These are phyloP conservation scores for Nasonia giraulti DNA, from an alignment of 1,140 invertebrate genomes.

Conservation along the genomic window DNA sequence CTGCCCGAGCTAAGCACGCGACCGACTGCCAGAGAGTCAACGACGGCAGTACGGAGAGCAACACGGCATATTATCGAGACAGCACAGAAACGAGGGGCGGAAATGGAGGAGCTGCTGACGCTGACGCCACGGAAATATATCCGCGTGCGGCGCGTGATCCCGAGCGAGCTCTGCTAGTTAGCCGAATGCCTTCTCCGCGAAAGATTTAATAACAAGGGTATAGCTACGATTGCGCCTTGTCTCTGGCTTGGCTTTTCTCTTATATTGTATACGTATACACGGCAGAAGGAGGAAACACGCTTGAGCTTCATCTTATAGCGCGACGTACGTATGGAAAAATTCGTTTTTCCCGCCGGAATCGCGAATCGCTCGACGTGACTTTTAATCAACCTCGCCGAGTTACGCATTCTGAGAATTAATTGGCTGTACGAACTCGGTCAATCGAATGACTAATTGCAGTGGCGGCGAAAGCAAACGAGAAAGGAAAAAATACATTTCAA, in stretches of 20 bases:
- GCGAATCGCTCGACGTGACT: too few species aligned
- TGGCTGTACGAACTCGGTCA: neutral
- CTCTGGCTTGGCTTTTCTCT: neutral
- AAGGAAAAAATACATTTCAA: neutral
- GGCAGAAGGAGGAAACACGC: too few species aligned
- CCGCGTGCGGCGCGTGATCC: constrained; percentile 30
- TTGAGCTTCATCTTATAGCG: too few species aligned
- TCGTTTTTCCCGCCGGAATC: too few species aligned
- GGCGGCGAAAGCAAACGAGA: neutral
- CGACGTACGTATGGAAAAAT: too few species aligned
- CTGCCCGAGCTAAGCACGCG: neutral
- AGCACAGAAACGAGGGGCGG: constrained; percentile 6
- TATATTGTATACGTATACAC: too few species aligned
- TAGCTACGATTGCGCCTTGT: constrained; percentile 29
- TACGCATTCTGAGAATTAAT: too few species aligned
- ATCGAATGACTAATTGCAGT: neutral
- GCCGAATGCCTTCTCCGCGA: neutral
- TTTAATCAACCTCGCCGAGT: too few species aligned
- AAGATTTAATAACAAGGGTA: constrained; percentile 37
- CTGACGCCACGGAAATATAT: constrained; percentile 41
- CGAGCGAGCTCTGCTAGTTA: constrained; percentile 29
- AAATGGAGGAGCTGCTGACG: constrained; percentile 20
- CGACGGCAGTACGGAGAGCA: neutral
- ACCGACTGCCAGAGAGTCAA: neutral
- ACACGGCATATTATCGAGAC: neutral